Base-by-base conservation (phyloP, 2,113 vertebrate species). In the Panthera leo region DNA sequence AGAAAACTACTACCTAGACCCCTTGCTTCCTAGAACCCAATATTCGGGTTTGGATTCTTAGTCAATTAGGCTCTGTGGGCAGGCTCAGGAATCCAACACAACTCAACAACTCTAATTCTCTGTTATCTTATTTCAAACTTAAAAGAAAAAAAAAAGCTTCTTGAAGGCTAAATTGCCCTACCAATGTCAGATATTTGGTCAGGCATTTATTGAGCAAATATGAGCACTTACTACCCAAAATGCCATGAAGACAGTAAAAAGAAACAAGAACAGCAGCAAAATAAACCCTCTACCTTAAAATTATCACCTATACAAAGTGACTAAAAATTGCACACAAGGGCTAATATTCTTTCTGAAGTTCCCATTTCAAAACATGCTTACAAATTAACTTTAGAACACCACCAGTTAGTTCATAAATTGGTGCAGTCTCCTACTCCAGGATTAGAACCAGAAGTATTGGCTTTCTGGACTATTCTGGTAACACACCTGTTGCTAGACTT, bases 211-310 rank as follows among this genome's bases (percentile, higher is more conserved):
- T 93, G 34, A 86, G 15, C 45, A 91, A 34, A 78, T 71, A 91
- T 34, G 12, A 92, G 27, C 15, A 73, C 58, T 89, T 85, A 87
- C 14, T 65, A 31, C 29, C 65, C 39, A 27, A 34, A 93, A 6
- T 85, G 70, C 70, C 67, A 95, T 61, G 45, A 93, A 96, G 36
- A 95, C 21, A 84, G 10, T 73, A 91, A 91, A 92, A 85, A 55
- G 3, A 89, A 82, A 85, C 31, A 76, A n/a, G 86, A 93, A 48
- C 12, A 94, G 19, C 25, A 94, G 61, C 76, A 91, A 86, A 94
- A 91, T 85, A 36, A 79, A 88, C 36, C 53, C 15, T n/a, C 53
- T 78, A 51, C 25, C 67, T 91, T 79, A 78, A 36, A 87, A 79
- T 51, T 92, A 90, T 4, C 29, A 89, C 68, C 27, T 55, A 84